Base-by-base conservation (phyloP, 2,888 invertebrate genomes). In the Furcula furcula region DNA sequence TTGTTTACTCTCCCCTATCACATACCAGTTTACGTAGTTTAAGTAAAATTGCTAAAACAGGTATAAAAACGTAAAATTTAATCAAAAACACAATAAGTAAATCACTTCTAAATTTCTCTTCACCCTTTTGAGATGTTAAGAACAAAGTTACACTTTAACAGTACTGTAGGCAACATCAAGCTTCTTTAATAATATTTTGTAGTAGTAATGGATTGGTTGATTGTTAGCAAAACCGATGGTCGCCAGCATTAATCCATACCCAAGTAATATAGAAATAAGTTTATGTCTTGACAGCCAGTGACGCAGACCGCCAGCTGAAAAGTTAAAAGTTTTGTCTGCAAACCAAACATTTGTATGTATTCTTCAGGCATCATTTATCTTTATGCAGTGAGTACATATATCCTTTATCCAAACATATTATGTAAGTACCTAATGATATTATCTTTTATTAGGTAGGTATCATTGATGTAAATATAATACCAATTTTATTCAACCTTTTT, bases 211-310 rank as follows among this genome's bases (percentile, higher is more conserved):
- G 31, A 91, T 85, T 30, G 91, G 90, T 56, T 90, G 91, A 59
- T 92, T 92, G 52, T 92, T 92, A 7, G 91, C 90, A 35, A 93
- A 79, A 14, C 93, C 92, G 49, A 93, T 91, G 6, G 92, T 91
- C 10, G 91, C 90, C 37, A 93, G 70, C 68, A 93, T 83, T 40
- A 93, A 67, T 34, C 92, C 89, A 50, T 93, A 93, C 12, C 92
- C 91, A 31, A 92, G 81, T 29, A 93, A 76, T 43, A 93, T 91
- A 0, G 93, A 90, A 39, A 91, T 70, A 42, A 92, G 80, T 64
- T 92, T 92, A 68, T 93, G 90, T 45, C 83, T 83, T 25, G 86
- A 80, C 11, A 93, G 63, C 93, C 93, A 94, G 30, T 82, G 81
- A 13, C 84, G 73, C 29, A 88, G 38, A 40, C 83, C 79, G 40